Evolutionary conservation across 2,797 vertebrate genomes (phyloP).

Genomic region (Helostoma temminkii): DNA sequence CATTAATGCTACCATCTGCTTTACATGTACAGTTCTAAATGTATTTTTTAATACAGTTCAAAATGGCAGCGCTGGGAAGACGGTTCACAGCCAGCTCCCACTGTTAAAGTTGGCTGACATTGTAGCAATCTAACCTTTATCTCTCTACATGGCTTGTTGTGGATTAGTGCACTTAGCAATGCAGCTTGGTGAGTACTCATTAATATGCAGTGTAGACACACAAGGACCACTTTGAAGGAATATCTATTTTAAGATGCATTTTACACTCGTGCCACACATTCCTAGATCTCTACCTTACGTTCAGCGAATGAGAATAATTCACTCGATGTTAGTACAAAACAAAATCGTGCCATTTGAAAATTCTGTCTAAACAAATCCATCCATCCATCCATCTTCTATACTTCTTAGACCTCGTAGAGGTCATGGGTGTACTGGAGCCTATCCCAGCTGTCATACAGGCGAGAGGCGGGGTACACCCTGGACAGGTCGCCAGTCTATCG

Average conservation of each 20-base stretch:
- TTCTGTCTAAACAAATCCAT: too few relatives aligned
- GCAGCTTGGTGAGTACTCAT: neutral
- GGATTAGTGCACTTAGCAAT: neutral
- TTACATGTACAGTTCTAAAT: neutral
- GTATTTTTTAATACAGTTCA: neutral
- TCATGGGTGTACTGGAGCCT: too few relatives aligned
- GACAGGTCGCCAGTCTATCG: too few relatives aligned
- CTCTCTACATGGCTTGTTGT: neutral
- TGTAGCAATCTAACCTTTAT: neutral
- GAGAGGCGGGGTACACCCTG: too few relatives aligned
- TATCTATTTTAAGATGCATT: neutral
- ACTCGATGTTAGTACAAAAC: neutral
- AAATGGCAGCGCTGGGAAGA: neutral
- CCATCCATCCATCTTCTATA: too few relatives aligned
- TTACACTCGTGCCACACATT: neutral
- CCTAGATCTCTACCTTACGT: neutral
- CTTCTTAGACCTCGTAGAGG: too few relatives aligned
- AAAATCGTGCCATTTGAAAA: neutral
- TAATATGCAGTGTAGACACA: neutral
- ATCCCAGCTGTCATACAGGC: too few relatives aligned
- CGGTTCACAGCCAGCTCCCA: neutral
- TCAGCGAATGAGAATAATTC: neutral
- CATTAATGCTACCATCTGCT: slow-evolving; percentile 9
- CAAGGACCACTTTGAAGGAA: neutral
- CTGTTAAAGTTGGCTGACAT: neutral